Base-by-base conservation (phyloP, 2,797 vertebrate genomes). In the Karalla daura region DNA sequence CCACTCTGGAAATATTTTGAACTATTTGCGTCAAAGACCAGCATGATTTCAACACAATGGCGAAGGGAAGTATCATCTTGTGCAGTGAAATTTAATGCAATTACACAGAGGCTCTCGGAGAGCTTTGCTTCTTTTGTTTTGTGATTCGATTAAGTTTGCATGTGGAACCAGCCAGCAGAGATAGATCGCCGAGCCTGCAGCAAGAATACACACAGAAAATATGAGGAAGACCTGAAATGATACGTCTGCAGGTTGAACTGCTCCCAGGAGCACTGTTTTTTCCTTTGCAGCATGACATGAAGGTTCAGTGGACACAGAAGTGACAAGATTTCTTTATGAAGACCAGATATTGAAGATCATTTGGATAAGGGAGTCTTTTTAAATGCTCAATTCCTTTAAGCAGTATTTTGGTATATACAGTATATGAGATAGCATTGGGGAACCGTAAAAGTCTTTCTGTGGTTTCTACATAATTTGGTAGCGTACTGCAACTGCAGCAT, bases 141-240 rank as follows among this genome's bases (percentile, higher is more conserved):
- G 46, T 63, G 70, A 84, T 87, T 88, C 55, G 67, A 88, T 87
- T 85, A 63, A 66, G 47, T 80, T 81, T 83, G 65, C 71, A 82
- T 74, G 69, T 72, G 75, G 66, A 86, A 76, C 51, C 72, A 83
- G 77, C 63, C 74, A 66, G 59, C 44, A 59, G 50, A 69, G 69
- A 78, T 63, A 53, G 61, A 61, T 66, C 55, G 58, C 61, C 53
- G 50, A 76, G 79, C 75, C 64, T 58, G 49, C 36, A 18, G 63
- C 65, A 60, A 47, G 35, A 73, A 76, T 46, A 55, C 61, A 71
- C 53, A 67, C 40, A 15, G 52, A 47, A 68, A 73, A 67, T 60
- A 51, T 70, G 63, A 64, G 47, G 41, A 11, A 63, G 49, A 59
- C 45, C 65, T 47, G 21, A 53, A 56, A 70, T 47, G 20, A 76